These are phyloP conservation scores for Coranthus polyacanthus DNA, from an alignment of 2,797 vertebrate species.

Conservation along the genomic window DNA sequence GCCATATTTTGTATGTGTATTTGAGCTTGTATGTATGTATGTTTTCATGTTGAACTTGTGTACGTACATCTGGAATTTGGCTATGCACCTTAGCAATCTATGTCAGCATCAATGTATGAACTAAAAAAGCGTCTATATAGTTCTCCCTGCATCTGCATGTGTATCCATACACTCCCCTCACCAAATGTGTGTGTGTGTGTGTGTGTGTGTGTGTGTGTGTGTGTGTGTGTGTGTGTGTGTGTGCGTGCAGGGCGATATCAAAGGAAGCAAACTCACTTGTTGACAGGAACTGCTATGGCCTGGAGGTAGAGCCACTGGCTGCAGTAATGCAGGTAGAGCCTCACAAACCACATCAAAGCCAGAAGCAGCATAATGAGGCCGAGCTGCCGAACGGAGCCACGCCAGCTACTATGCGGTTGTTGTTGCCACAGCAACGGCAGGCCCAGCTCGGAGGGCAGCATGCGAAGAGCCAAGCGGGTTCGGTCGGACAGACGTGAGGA, in stretches of 20 bases:
- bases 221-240: conserved; percentile 30
- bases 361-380: conserved; percentile 86
- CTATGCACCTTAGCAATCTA: conserved; percentile 32
- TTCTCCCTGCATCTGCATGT: conserved; percentile 27
- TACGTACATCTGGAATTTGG: conserved; percentile 1
- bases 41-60: conserved; percentile 5
- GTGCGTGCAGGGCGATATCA: conserved; percentile 74
- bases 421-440: conserved; percentile 73
- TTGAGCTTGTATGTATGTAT: conserved; percentile 20
- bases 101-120: conserved; percentile 41
- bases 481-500: conserved; percentile 59
- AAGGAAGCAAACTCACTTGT: conserved; percentile 91
- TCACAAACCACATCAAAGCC: conserved; percentile 91
- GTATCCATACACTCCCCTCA: conserved; percentile 22
- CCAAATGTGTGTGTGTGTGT: not conserved
- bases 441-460: conserved; percentile 87
- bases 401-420: conserved; percentile 66
- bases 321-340: conserved; percentile 95
- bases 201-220: conserved; percentile 10
- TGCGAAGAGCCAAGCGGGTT: conserved; percentile 75
- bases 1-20: conserved; percentile 30
- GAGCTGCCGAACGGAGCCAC: conserved; percentile 79
- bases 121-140: conserved; percentile 22
- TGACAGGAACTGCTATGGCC: conserved; percentile 90
- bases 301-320: conserved; percentile 96